Base-by-base conservation (phyloP, 2,113 vertebrate species). In the Petromus typicus region DNA sequence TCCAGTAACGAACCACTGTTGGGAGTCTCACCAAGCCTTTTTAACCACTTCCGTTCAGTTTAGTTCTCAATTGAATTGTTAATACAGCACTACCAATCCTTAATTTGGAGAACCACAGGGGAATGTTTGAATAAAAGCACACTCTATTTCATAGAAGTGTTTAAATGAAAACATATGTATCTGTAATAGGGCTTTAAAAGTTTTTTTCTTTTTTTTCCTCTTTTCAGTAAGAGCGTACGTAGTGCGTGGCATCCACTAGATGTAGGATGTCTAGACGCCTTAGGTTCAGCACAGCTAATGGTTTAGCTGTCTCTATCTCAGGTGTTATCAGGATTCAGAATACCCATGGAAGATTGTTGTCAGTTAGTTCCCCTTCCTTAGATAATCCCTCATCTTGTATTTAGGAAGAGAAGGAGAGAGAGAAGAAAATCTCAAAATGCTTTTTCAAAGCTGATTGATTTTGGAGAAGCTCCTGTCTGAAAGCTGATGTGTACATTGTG, bases 91-190 rank as follows among this genome's bases (percentile, higher is more conserved):
- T 97, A 95, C 96, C 7, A 51, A 90, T 86, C 71, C 96, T 93
- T 97, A 96, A 97, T 97, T 97, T 56, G 13, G 63, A 89, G 96
- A 96, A 97, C 96, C 97, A 96, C 96, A 96, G 85, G 96, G 96
- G 97, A 97, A 97, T 95, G 85, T 96, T 98, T 97, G 97, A 97
- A 97, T 98, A 95, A 98, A 97, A 97, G 95, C 96, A 95, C 96
- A 96, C 94, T 95, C 51, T 43, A 96, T 95, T 98, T 96, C 96
- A 96, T 96, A 97, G 94, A 79, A 91, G 89, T 97, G 96, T 95
- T 94, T 96, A 98, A 98, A 97, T 97, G 95, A 94, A 98, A 98
- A 97, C 97, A 98, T 88, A 82, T 98, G 97, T 97, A 98, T 94
- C 84, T 94, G 87, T 97, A 97, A 97, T 97, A 86, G 91, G 95